Evolutionary conservation across 2,113 vertebrate genomes (phyloP).

Genomic region (Notarius lentiginosus): DNA sequence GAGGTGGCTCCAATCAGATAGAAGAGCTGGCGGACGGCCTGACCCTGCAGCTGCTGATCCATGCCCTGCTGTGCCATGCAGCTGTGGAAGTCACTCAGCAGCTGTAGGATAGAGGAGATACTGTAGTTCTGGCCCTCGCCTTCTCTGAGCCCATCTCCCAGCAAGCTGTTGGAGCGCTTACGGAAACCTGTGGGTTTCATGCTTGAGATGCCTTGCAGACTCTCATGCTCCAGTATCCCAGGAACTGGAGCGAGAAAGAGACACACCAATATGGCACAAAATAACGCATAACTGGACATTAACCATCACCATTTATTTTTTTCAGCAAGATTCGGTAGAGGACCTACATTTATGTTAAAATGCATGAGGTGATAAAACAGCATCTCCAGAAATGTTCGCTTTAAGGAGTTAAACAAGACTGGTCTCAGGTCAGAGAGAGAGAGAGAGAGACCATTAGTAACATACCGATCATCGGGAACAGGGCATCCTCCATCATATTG

Average conservation of each 20-base stretch:
- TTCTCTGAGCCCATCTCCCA: slow-evolving; percentile 69
- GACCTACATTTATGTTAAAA: neutral
- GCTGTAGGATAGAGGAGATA: slow-evolving; percentile 86
- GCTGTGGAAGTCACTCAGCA: slow-evolving; percentile 84
- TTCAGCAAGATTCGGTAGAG: neutral
- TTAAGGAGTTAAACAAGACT: neutral
- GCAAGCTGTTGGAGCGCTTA: slow-evolving; percentile 88
- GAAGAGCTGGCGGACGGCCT: slow-evolving; percentile 87
- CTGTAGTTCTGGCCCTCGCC: slow-evolving; percentile 74
- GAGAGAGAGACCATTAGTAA: neutral
- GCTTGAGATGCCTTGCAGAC: slow-evolving; percentile 92
- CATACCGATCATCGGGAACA: slow-evolving; percentile 87
- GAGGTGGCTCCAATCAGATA: slow-evolving; percentile 83
- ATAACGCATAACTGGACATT: too few species aligned
- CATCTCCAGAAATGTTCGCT: neutral
- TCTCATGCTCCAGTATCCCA: slow-evolving; percentile 94
- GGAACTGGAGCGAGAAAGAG: slow-evolving; percentile 73
- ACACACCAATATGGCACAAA: neutral
- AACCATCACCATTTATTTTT: neutral
- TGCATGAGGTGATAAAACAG: neutral
- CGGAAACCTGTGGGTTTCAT: slow-evolving; percentile 93
- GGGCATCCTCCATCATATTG: slow-evolving; percentile 81
- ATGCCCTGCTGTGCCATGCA: slow-evolving; percentile 90
- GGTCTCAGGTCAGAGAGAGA: neutral
- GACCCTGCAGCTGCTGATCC: slow-evolving; percentile 82